phyloP scores from a whole-genome alignment of 2,888 invertebrate genomes.

The Cynaeus angustus region DNA sequence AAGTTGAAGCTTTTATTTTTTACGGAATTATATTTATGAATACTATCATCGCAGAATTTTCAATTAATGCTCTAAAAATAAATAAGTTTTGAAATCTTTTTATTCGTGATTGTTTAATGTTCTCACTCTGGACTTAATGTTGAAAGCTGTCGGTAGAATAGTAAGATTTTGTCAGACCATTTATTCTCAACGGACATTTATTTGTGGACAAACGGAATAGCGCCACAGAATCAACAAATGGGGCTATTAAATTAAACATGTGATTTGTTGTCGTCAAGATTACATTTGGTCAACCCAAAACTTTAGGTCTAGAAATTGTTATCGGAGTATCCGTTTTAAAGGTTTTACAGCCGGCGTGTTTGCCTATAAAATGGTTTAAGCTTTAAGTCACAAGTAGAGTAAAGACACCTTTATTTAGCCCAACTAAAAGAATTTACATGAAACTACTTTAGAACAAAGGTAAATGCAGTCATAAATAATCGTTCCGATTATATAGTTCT shows the following conservation, averaged over 20 bases:
- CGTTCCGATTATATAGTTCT: constrained; percentile 4
- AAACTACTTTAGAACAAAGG: not conserved
- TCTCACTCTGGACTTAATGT: no score
- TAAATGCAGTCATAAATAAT: not conserved
- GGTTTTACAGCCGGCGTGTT: constrained; percentile 1
- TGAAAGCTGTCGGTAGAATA: constrained; percentile 8
- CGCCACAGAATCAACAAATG: constrained; percentile 36
- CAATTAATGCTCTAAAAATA: no score
- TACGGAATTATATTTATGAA: constrained; percentile 36
- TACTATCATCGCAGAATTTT: not conserved
- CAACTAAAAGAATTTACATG: not conserved
- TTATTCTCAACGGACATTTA: constrained; percentile 18
- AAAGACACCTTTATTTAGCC: not conserved
- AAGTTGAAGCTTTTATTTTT: constrained; percentile 41
- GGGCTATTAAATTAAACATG: constrained; percentile 41
- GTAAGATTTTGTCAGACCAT: constrained; percentile 20
- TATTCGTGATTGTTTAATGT: not conserved
- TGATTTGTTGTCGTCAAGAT: constrained; percentile 36
- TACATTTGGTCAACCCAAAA: constrained; percentile 36
- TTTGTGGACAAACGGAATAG: constrained; percentile 23
- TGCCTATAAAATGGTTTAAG: constrained; percentile 5
- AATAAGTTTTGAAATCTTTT: no score
- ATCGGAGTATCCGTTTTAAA: constrained; percentile 4
- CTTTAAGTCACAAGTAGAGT: not conserved
- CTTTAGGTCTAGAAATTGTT: constrained; percentile 24